Conservation (phyloP, 2,888 invertebrate genomes). For the Apodemia duryi region DNA sequence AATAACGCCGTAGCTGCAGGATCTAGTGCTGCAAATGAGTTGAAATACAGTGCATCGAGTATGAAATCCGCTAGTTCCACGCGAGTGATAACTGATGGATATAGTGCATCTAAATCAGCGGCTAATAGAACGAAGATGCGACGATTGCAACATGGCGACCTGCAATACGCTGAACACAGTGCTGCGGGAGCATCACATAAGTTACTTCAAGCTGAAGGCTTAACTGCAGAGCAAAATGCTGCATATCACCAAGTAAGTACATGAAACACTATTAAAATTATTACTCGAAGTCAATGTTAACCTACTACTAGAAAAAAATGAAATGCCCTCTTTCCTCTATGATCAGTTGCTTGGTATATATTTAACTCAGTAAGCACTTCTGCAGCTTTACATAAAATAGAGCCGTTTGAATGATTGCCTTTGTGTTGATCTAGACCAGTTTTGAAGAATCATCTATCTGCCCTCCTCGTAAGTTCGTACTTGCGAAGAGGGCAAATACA, state of each 20-base stretch:
- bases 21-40: constrained; percentile 80
- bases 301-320: no score
- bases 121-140: constrained; percentile 71
- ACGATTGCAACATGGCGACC: constrained; percentile 87
- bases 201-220: constrained; percentile 89
- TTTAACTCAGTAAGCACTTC: no score
- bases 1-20: constrained; percentile 62
- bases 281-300: not conserved
- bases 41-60: constrained; percentile 91
- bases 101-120: constrained; percentile 83
- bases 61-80: constrained; percentile 86
- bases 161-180: constrained; percentile 89
- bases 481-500: no score
- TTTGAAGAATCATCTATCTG: no score
- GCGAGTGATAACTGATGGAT: constrained; percentile 89
- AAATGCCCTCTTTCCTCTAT: no score
- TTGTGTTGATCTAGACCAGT: no score
- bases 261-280: not conserved
- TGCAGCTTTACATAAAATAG: no score
- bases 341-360: no score
- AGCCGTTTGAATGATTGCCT: no score
- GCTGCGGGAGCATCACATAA: constrained; percentile 89
- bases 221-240: constrained; percentile 91
- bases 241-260: constrained; percentile 87
- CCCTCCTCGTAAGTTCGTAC: no score